Conservation (phyloP, 1,140 invertebrate species). For the Cherax quadricarinatus region DNA sequence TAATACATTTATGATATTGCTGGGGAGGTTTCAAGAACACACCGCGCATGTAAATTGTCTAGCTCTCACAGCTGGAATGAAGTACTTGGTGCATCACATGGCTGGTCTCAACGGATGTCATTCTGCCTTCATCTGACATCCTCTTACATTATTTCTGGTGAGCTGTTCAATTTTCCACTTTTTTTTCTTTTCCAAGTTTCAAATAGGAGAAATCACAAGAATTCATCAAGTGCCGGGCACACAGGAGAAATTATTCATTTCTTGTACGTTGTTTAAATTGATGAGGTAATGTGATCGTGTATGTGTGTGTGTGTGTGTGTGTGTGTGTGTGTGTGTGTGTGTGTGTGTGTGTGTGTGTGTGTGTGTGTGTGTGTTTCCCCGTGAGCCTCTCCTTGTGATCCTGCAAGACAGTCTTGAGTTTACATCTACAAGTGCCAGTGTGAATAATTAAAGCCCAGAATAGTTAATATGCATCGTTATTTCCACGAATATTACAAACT, state of each 20-base stretch:
- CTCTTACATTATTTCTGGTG: not conserved
- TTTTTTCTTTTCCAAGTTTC: not conserved
- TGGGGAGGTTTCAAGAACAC: not conserved
- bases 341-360: conserved; percentile 28
- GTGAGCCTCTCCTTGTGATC: not conserved
- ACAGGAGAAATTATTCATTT: not conserved
- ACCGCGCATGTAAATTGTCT: too few relatives aligned
- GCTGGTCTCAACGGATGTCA: not conserved
- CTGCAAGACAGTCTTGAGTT: too few relatives aligned
- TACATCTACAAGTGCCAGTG: too few relatives aligned
- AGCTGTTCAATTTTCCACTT: not conserved
- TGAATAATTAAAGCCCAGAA: too few relatives aligned
- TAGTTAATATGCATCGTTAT: too few relatives aligned
- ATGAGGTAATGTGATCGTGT: not conserved
- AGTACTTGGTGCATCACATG: not conserved
- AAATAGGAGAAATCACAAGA: not conserved
- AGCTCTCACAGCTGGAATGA: not conserved
- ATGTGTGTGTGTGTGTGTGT: conserved; percentile 27
- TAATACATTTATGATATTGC: not conserved
- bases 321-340: conserved; percentile 35
- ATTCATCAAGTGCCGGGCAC: not conserved
- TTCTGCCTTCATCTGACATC: not conserved
- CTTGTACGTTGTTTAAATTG: too few relatives aligned
- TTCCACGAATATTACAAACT: too few relatives aligned
- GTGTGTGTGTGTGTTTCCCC: conserved; percentile 12